Evolutionary conservation across 2,888 invertebrate species (phyloP), one percentile per base, ranked within the genome.

Genomic region (Drosophila eohydei): DNA sequence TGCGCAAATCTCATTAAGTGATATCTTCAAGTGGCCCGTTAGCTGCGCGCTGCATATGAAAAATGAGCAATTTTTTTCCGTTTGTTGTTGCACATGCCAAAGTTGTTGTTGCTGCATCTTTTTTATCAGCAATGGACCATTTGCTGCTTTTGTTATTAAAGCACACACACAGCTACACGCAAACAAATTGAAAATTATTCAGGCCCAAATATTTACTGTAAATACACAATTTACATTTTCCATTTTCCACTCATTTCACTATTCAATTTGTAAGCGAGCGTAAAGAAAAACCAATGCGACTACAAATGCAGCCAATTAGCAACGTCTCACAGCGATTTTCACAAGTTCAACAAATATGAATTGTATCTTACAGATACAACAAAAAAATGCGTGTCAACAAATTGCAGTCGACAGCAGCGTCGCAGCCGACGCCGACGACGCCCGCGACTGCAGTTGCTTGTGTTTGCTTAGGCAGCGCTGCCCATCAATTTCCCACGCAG

Each of bases 1-100:
- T 91, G 89, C 86, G 85, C 83, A 88, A 91, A 91, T 91, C 91
- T 91, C 91, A 91, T 91, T 91, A 91, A 90, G 80, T 88, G 90
- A 91, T 91, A 87, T 88, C 90, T 90, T 91, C 81, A 91, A 91
- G 92, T 91, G 79, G 68, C 77, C 89, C 89, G 88, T 89, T 89
- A 82, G 89, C 81, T 65, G 60, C 64, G 69, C 57, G 26, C 52
- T 38, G 44, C 46, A 73, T 81, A 86, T 85, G 87, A 87, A 68
- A 85, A 83, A 85, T 87, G 88, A 60, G 80, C 55, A 74, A 62
- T 68, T 75, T 58, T 38, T 52, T 58, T 54, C 16, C 48, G 57
- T 48, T 62, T 71, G 50, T 8, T 38, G 38, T 38, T 51, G 67
- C 62, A 51, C 38, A 48, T 64, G 52, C 65, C 44, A 41, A 64